Percentiles rank a stretch among this genome's conserved stretches.
These are phyloP conservation scores for Philereme transversata DNA, from an alignment of 2,888 invertebrate genomes.

Conservation along the genomic window DNA sequence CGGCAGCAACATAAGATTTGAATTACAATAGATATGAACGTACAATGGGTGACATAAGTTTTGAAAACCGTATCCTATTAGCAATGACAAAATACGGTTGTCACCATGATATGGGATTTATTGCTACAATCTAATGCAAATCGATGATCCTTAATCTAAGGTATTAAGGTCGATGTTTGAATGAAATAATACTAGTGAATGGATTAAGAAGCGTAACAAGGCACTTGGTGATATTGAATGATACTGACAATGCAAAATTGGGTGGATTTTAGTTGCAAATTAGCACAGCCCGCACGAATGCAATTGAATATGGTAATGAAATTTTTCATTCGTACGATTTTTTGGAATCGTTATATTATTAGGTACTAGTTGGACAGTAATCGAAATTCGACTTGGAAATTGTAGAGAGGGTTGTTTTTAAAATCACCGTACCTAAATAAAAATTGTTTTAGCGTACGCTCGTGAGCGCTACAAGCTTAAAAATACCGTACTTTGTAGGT, in stretches of 20 bases:
- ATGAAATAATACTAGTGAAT: constrained; percentile 42
- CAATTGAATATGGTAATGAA: constrained; percentile 16
- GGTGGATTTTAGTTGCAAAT: constrained; percentile 35
- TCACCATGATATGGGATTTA: constrained; percentile 74
- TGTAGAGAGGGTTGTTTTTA: too few species aligned
- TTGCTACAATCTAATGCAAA: constrained; percentile 36
- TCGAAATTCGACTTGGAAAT: too few species aligned
- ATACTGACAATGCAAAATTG: constrained; percentile 31
- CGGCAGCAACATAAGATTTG: not conserved
- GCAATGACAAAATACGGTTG: constrained; percentile 77
- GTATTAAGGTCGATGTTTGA: constrained; percentile 14
- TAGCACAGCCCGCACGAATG: constrained; percentile 17
- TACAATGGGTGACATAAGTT: constrained; percentile 58
- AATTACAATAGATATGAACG: constrained; percentile 28
- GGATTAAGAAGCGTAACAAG: constrained; percentile 67
- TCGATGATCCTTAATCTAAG: constrained; percentile 4
- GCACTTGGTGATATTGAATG: constrained; percentile 41
- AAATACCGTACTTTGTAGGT: too few species aligned
- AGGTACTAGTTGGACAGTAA: too few species aligned
- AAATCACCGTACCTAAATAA: too few species aligned
- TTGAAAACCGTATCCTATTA: constrained; percentile 72
- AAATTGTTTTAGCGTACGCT: too few species aligned
- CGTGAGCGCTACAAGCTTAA: too few species aligned
- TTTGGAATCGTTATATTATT: too few species aligned
- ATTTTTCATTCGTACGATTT: constrained; percentile 12